A percentile compares a stretch with the other conserved stretches of the same genome.
These are phyloP conservation scores for Gyrodactylus salaris DNA, from an alignment of 1,140 invertebrate species.

Conservation along the genomic window DNA sequence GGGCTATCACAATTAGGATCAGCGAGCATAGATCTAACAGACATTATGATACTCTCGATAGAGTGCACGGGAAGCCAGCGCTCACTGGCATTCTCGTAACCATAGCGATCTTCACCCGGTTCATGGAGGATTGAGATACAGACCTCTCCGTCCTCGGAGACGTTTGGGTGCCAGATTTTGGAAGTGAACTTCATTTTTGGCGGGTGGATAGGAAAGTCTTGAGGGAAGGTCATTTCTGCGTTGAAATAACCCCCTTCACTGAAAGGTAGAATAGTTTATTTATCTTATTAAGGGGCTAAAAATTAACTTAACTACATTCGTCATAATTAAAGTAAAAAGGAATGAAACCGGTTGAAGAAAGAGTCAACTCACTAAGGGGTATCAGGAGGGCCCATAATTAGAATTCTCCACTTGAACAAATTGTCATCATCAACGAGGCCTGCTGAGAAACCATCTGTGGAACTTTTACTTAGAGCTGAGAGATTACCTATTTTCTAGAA, in stretches of 20 bases:
- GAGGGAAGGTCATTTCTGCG: constrained; percentile 4
- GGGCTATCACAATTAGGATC: constrained; percentile 98
- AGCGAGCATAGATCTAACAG: constrained; percentile 89
- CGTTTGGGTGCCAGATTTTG: constrained; percentile 8
- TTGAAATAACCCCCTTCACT: constrained; percentile 5
- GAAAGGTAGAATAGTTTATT: not conserved
- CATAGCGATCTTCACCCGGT: constrained; percentile 93
- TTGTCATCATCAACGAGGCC: constrained; percentile 95
- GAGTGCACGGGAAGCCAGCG: constrained; percentile 92
- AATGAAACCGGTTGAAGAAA: too few relatives aligned
- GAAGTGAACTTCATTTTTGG: constrained; percentile 7
- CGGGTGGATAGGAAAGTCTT: constrained; percentile 4
- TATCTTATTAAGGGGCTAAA: not conserved
- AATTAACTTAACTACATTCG: not conserved
- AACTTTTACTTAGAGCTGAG: constrained; percentile 87
- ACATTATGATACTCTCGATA: constrained; percentile 88
- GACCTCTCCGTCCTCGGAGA: constrained; percentile 74
- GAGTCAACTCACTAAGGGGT: constrained; percentile 50
- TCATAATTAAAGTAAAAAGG: too few relatives aligned
- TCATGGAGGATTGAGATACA: constrained; percentile 97
- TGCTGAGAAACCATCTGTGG: constrained; percentile 92
- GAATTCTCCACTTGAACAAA: constrained; percentile 93
- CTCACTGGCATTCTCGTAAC: constrained; percentile 86
- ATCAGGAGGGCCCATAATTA: constrained; percentile 92
- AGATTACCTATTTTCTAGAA: constrained; percentile 15